These are phyloP conservation scores for Picus viridis DNA, from an alignment of 2,797 vertebrate genomes.

Conservation along the genomic window DNA sequence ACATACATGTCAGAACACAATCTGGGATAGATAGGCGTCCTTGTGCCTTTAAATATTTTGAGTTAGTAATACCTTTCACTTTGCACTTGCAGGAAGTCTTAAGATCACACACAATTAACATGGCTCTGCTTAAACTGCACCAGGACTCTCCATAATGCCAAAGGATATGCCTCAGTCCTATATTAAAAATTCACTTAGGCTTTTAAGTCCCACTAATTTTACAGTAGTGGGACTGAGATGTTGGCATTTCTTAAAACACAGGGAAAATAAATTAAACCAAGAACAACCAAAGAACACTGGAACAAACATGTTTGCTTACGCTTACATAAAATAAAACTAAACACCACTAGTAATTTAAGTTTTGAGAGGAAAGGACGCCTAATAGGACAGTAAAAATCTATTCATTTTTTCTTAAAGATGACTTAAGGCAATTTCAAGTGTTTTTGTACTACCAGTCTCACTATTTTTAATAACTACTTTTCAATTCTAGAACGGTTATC, in stretches of 20 bases:
- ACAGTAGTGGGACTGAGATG: background rate
- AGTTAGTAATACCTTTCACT: background rate
- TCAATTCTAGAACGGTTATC: background rate
- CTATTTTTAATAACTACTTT: background rate
- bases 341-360: background rate
- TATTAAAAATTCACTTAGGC: background rate
- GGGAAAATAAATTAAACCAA: background rate
- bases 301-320: fast-evolving
- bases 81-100: background rate
- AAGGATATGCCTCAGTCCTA: background rate
- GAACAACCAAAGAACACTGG: too few relatives aligned
- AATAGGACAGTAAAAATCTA: background rate
- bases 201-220: background rate
- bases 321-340: background rate
- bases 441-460: background rate
- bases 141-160: background rate
- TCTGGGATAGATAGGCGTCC: background rate
- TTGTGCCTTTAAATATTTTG: background rate
- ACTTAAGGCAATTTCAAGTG: background rate
- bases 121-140: background rate
- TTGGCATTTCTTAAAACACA: too few relatives aligned
- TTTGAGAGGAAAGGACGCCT: background rate
- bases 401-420: fast-evolving
- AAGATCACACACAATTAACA: background rate
- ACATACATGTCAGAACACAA: background rate